These are phyloP conservation scores for Zele albiditarsus DNA, from an alignment of 2,888 invertebrate genomes.

Conservation along the genomic window DNA sequence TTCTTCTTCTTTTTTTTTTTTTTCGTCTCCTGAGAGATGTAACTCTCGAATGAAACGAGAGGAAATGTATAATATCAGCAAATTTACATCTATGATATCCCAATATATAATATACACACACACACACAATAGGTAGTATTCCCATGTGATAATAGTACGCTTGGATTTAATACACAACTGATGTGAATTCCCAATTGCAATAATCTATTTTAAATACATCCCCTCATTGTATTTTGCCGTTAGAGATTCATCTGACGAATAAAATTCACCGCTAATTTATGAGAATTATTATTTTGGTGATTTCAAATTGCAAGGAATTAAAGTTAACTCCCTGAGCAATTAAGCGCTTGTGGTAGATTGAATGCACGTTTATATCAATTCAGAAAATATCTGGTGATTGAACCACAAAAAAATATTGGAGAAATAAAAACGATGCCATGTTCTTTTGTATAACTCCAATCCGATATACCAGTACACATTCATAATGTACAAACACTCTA, in stretches of 20 bases:
- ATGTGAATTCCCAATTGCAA: conserved; percentile 1
- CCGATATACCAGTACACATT: no score
- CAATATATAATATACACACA: neutral
- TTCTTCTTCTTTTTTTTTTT: neutral
- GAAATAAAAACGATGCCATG: no score
- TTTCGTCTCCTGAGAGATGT: neutral
- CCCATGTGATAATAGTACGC: neutral
- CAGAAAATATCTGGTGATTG: neutral
- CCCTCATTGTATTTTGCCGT: neutral
- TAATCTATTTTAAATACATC: neutral
- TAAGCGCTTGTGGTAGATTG: neutral
- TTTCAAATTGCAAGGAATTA: neutral
- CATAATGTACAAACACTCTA: neutral
- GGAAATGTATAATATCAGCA: neutral
- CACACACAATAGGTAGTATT: neutral
- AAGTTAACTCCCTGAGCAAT: neutral
- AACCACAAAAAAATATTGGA: neutral
- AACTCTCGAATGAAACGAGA: neutral
- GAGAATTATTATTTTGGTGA: neutral
- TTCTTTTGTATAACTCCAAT: no score
- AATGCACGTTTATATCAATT: neutral
- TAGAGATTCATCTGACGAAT: neutral
- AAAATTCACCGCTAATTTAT: neutral
- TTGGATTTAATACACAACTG: neutral
- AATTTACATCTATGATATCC: neutral